These are phyloP conservation scores for Chymomyza fuscimana DNA, from an alignment of 2,888 invertebrate genomes.

Conservation along the genomic window DNA sequence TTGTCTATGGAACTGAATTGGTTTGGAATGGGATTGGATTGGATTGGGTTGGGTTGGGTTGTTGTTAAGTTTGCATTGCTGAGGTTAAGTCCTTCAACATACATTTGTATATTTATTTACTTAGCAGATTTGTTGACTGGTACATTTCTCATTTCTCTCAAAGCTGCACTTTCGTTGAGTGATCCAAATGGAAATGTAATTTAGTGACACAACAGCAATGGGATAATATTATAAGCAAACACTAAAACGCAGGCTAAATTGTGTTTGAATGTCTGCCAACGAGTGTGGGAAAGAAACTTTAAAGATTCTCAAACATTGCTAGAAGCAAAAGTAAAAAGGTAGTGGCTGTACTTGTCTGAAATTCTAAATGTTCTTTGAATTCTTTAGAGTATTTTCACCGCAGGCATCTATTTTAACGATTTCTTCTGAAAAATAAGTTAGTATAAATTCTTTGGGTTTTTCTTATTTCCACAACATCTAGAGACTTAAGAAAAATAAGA, in stretches of 20 bases:
- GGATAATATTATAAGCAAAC: conserved; percentile 41
- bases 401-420: no score
- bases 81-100: neutral
- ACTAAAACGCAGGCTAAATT: neutral
- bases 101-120: neutral
- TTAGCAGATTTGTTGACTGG: neutral
- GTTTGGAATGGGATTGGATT: neutral
- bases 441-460: no score
- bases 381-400: no score
- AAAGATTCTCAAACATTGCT: no score
- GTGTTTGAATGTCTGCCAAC: neutral
- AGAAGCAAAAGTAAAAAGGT: no score
- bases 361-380: no score
- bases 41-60: no score
- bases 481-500: no score
- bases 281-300: neutral
- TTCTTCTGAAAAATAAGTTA: no score
- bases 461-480: no score
- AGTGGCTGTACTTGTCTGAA: no score
- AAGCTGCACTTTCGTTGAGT: conserved; percentile 7
- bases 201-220: conserved; percentile 26
- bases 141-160: neutral
- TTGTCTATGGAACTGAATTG: neutral
- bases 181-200: conserved; percentile 52
- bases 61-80: neutral